Base-by-base conservation (phyloP, 2,888 invertebrate species). In the Eupithecia subfuscata region DNA sequence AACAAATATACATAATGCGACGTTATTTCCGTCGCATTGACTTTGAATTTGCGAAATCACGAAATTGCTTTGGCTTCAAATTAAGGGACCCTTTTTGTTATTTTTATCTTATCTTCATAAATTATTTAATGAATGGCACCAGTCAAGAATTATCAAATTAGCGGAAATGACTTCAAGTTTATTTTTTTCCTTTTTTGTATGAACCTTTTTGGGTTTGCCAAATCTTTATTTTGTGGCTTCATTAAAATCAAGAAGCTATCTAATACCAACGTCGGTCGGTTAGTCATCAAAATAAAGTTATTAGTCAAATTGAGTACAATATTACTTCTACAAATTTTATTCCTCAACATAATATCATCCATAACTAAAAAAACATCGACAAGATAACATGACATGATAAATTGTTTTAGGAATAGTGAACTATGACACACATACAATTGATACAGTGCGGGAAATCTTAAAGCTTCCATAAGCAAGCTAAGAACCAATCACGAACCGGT, bases 341-440 rank as follows among this genome's bases (percentile, higher is more conserved):
- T 52, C 48, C 70, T 64, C 18, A 30, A 68, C 68, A 75, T 74
- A 73, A 63, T 65, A 70, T 71, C 43, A 75, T 79, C 79, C 74
- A 76, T 77, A 75, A 68, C 71, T 65, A 78, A 88, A 89, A 87
- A 67, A 80, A 83, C 84, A 86, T 83, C 78, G 82, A 84, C 84
- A 60, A 71, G 81, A 83, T 87, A 83, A 84, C 85, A 81, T 82
- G 84, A 87, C 86, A 86, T 90, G 90, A 92, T 91, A 88, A 90
- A 90, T 91, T 87, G 87, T 87, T 89, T 87, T 89, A 89, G 88
- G 87, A 91, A 92, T 87, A 89, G 89, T 92, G 92, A 92, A 92
- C 92, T 92, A 91, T 92, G 92, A 91, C 91, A 92, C 85, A 86
- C 83, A 87, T 86, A 87, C 84, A 81, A 84, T 83, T 82, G 82